phyloP scores from a whole-genome alignment of 2,797 vertebrate genomes.

The Pipistrellus kuhlii region DNA sequence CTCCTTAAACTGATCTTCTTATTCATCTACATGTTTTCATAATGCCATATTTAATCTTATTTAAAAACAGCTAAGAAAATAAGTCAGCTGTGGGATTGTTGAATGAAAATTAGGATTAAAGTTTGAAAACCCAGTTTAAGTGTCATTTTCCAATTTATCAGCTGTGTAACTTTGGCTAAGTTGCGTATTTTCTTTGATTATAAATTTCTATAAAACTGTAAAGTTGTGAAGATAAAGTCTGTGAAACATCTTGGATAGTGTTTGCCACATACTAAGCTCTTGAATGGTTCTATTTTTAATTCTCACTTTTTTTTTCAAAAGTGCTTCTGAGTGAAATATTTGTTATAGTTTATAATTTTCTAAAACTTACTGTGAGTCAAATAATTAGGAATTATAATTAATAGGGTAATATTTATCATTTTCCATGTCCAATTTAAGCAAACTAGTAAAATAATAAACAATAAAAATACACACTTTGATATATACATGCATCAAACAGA shows the following conservation, averaged over 20 bases:
- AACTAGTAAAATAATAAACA: slow-evolving; percentile 14
- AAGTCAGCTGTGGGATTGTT: background rate
- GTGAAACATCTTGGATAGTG: background rate
- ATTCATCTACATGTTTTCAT: slow-evolving; percentile 41
- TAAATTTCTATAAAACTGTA: background rate
- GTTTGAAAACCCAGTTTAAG: background rate
- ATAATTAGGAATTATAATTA: background rate
- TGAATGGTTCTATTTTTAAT: background rate
- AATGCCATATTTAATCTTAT: slow-evolving; percentile 6
- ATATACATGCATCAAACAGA: background rate
- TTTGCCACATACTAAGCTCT: background rate
- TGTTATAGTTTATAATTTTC: slow-evolving; percentile 7
- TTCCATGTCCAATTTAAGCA: background rate
- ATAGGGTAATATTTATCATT: background rate
- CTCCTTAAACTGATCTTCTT: slow-evolving; percentile 1
- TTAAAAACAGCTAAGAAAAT: slow-evolving; percentile 26
- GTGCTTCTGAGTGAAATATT: background rate
- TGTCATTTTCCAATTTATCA: slow-evolving; percentile 35
- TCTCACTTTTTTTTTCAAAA: background rate
- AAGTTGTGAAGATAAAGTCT: background rate
- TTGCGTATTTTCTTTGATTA: background rate
- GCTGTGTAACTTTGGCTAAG: background rate
- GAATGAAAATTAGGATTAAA: slow-evolving; percentile 9
- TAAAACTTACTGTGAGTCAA: background rate
- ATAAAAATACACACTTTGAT: background rate